Evolutionary conservation across 2,113 vertebrate species (phyloP), one percentile per base, ranked within the genome.

Genomic region (Channa maculata): DNA sequence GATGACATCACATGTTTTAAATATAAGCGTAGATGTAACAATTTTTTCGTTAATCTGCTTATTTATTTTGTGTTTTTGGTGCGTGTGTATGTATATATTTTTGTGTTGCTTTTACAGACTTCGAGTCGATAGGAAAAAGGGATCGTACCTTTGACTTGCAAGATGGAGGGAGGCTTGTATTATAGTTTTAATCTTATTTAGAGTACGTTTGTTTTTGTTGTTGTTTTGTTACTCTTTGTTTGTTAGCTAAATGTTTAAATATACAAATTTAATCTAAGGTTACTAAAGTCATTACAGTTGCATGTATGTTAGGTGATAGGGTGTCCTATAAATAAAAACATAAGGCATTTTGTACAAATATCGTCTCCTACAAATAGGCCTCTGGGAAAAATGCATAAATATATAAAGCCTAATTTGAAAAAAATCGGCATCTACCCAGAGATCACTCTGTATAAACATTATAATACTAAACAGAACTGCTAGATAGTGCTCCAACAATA

Each of bases 1-100:
- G 83, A 80, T 84, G 51, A 77, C 79, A 81, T 83, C 82, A 80
- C 58, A 53, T 44, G 2, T 45, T 65, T 14, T 33, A 6, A 75
- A 11, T 77, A 57, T 45, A 46, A 36, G 54, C 67, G 41, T 5
- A 10, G 11, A 54, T 36, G 44, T 15, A 5, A 15, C 15, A 6
- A 46, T 65, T 64, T 53, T 14, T 46, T 46, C 3, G 24, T 2
- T 7, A 2, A 14, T 70, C 24, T 6, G 3, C 33, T 50, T 12
- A 37, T 49, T 46, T 39, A 24, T 41, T 41, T 41, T 41, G 6
- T 41, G 6, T 2, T 39, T 24, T 24, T 24, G 24, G 24, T 24
- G 8, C 39, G 0, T 0, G 13, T 9, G 24, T 45, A 1, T 53
- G 1, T 0, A 14, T 13, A n/a, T 55, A 0, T 74, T 63, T 70